These are phyloP conservation scores for Mercenaria mercenaria DNA, from an alignment of 1,140 invertebrate genomes.

Conservation along the genomic window DNA sequence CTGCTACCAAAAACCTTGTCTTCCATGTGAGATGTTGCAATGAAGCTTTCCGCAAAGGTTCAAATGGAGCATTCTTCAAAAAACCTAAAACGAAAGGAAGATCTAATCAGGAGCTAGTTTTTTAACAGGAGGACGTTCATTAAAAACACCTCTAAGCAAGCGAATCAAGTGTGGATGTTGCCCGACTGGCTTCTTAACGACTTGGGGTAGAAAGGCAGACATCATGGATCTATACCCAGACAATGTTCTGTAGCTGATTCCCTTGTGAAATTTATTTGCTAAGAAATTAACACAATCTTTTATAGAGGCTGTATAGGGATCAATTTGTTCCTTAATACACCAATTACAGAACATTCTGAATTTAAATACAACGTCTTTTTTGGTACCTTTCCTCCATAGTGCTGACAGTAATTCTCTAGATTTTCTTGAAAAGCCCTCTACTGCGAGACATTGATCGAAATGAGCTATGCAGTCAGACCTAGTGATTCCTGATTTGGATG, in stretches of 20 bases:
- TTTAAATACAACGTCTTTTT: conserved; percentile 33
- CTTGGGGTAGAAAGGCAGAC: conserved; percentile 25
- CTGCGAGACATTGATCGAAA: conserved; percentile 46
- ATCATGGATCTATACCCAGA: conserved; percentile 59
- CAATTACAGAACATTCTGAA: conserved; percentile 51
- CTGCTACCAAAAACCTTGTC: conserved; percentile 22
- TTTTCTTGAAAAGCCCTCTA: conserved; percentile 40
- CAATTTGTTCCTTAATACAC: too few relatives aligned
- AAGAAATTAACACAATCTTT: conserved; percentile 43
- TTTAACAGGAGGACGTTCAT: conserved; percentile 35
- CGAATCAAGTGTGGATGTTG: conserved; percentile 44
- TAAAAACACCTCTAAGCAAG: conserved; percentile 33
- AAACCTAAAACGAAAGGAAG: conserved; percentile 48
- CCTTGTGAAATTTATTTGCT: conserved; percentile 16
- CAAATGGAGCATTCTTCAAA: conserved; percentile 33
- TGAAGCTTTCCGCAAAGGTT: conserved; percentile 8
- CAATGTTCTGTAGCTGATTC: conserved; percentile 25
- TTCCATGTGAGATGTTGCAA: conserved; percentile 52
- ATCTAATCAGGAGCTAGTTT: conserved; percentile 36
- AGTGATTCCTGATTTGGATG: conserved; percentile 45
- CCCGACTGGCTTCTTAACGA: background rate
- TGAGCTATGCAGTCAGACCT: conserved; percentile 55
- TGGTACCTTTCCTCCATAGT: conserved; percentile 34
- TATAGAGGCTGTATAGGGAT: too few relatives aligned
- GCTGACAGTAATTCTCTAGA: conserved; percentile 19